Evolutionary conservation across 2,888 invertebrate genomes (phyloP).

Genomic region (Chrysomela aeneicollis): DNA sequence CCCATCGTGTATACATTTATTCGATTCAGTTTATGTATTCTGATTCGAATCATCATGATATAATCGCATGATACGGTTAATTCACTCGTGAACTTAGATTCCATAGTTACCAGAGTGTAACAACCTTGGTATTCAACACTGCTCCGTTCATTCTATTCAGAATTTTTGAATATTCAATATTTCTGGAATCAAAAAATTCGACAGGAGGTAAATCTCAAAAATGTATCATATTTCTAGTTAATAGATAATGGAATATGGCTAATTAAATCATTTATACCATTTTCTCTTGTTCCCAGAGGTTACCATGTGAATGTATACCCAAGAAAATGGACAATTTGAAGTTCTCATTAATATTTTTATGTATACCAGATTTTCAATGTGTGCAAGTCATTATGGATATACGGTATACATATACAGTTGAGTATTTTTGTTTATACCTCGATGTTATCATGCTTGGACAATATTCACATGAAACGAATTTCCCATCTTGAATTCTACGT

Average conservation of each 20-base stretch:
- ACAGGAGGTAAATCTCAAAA: too few species aligned
- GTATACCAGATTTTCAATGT: too few species aligned
- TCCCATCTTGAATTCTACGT: background rate
- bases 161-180: background rate
- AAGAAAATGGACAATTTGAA: too few species aligned
- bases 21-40: background rate
- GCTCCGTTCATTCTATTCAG: background rate
- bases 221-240: too few species aligned
- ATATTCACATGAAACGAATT: background rate
- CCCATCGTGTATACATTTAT: background rate
- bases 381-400: too few species aligned
- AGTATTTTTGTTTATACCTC: background rate
- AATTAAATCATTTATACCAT: too few species aligned
- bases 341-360: too few species aligned
- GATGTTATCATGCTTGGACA: background rate
- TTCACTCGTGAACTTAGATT: background rate
- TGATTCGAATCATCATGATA: background rate
- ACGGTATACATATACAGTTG: background rate
- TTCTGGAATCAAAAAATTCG: too few species aligned
- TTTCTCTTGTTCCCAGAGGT: too few species aligned
- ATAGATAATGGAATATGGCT: too few species aligned
- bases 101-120: conserved; percentile 1
- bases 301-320: too few species aligned
- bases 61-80: background rate
- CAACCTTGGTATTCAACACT: background rate